Conservation (phyloP, 2,888 invertebrate species). For the Caenorhabditis plicata region DNA sequence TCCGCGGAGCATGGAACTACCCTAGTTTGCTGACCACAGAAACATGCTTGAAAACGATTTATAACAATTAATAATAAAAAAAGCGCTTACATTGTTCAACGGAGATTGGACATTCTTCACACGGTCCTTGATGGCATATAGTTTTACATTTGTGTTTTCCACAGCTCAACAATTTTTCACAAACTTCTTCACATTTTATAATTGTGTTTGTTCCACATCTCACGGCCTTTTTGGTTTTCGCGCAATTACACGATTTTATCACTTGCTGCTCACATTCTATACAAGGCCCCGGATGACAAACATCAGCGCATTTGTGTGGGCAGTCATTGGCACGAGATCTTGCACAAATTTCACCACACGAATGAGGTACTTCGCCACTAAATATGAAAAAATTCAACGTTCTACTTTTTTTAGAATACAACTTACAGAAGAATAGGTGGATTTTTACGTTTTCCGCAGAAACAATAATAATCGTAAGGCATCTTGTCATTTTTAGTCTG, state of each 20-base stretch:
- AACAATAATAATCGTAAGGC: constrained; percentile 83
- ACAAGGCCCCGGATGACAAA: constrained; percentile 93
- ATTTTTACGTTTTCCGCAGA: constrained; percentile 80
- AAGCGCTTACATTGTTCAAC: constrained; percentile 73
- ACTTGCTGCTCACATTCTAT: constrained; percentile 76
- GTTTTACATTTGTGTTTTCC: constrained; percentile 76
- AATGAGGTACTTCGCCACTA: constrained; percentile 83
- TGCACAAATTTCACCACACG: constrained; percentile 86
- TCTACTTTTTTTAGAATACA: too few species aligned
- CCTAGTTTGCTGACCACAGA: constrained; percentile 74
- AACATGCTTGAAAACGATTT: constrained; percentile 71
- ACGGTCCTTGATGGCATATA: constrained; percentile 80
- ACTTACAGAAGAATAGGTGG: constrained; percentile 73
- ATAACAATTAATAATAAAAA: background rate
- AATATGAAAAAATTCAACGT: too few species aligned
- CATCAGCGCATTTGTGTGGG: constrained; percentile 61
- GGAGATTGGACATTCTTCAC: constrained; percentile 75
- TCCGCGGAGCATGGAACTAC: constrained; percentile 74
- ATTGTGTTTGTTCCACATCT: constrained; percentile 41
- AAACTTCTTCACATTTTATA: constrained; percentile 77
- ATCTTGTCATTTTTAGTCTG: constrained; percentile 76
- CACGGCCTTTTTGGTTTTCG: constrained; percentile 43
- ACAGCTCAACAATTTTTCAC: constrained; percentile 79
- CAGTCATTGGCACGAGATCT: constrained; percentile 69
- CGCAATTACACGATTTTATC: constrained; percentile 66